Base-by-base conservation (phyloP, 2,113 vertebrate genomes). In the Martes martes region DNA sequence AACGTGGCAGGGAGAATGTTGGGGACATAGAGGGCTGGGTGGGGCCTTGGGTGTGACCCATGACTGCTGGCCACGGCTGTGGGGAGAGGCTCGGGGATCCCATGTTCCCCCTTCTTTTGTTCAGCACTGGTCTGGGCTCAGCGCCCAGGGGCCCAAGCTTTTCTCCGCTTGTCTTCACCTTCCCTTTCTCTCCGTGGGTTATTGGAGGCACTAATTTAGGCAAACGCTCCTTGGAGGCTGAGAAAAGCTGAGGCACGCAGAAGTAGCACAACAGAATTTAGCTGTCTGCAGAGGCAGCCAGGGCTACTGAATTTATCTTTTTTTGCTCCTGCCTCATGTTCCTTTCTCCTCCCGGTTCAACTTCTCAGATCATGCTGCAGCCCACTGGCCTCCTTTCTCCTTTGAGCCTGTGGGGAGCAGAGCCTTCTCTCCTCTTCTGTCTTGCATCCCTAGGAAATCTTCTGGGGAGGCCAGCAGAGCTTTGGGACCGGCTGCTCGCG, bases 271-370 rank as follows among this genome's bases (percentile, higher is more conserved):
- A 5, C 52, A 71, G 79, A 96, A 59, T 63, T 10, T 1, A 45
- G n/a, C 86, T 94, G 1, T 91, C 50, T 23, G 28, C 78, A 86
- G 94, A 82, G 84, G 81, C 31, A 21, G 73, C 23, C 52, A 26
- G 71, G 83, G n/a, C 82, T 10, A 4, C 79, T 21, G 55, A 39
- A 63, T 74, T 63, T 63, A 42, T 81, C 80, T 39, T 89, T 28
- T 45, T 23, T 33, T 31, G 14, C 11, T 23, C 14, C 14, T 4
- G 33, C 1, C 36, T 50, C 31, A 2, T 14, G 10, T 39, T 67
- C 47, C 78, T 87, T 59, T 33, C 36, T 23, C 10, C 9, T 18
- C 8, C 11, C 83, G 8, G 1, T 84, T 42, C 26, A 65, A 28
- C 26, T 15, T 73, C 89, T 88, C 8, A 7, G 6, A 47, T 92